Base-by-base conservation (phyloP, 2,888 invertebrate genomes). In the Cinara cedri region DNA sequence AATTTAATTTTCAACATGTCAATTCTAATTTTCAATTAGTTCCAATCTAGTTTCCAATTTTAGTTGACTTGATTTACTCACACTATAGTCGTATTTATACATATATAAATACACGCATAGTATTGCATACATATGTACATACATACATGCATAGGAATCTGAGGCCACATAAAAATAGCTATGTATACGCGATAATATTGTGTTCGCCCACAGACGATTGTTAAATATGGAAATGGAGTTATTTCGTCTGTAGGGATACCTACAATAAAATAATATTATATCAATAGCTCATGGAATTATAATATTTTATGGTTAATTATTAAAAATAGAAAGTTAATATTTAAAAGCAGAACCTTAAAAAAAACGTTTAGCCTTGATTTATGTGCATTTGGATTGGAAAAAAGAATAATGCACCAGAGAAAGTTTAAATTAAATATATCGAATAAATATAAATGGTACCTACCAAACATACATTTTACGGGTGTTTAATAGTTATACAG, bases 361-460 rank as follows among this genome's bases (percentile, higher is more conserved):
- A n/a, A 34, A 34, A 11, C 72, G 2, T 42, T 49, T 49, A 51
- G 19, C 51, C 62, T 74, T 62, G 60, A 19, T 54, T n/a, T 34
- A 34, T 34, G n/a, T 63, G 4, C 42, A 71, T 21, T 44, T 34
- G 14, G 13, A 55, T 71, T 44, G 19, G 51, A 21, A 42, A 44
- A 71, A 42, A 62, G 21, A 51, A 62, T 51, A 49, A 49, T 62
- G 1, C 11, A 3, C 34, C 6, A 10, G 62, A 62, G 51, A 74
- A 74, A 74, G 72, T 74, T 51, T 62, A 34, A 63, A 74, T 72
- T n/a, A 65, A 21, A 3, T 49, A 72, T 62, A 51, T 72, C 51
- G 51, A 72, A 51, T 26, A 42, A 16, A 49, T 68, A 68, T 60
- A n/a, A n/a, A n/a, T 13, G 6, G 46, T 46, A 8, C 14, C 1